Evolutionary conservation across 1,140 invertebrate species (phyloP).

Genomic region (Caenorhabditis briggsae): DNA sequence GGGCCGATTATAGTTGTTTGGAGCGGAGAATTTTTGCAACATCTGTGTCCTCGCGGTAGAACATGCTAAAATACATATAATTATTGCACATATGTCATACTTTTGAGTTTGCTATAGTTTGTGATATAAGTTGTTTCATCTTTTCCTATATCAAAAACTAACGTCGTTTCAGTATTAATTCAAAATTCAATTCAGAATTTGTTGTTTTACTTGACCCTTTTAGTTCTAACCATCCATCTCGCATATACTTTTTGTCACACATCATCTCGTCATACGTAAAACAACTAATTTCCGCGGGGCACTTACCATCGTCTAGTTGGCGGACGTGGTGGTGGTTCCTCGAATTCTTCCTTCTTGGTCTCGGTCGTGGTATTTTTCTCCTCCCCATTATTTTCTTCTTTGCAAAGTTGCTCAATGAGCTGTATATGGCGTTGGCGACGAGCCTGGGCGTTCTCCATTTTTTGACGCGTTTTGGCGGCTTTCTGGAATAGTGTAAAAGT

Average conservation of each 20-base stretch:
- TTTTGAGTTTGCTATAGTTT: too few species aligned
- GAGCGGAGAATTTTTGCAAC: constrained; percentile 23
- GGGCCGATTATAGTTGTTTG: background rate
- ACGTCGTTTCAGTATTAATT: too few species aligned
- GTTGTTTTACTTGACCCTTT: too few species aligned
- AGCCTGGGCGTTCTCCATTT: background rate
- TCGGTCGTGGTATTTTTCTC: background rate
- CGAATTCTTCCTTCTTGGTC: background rate
- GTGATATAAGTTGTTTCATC: too few species aligned
- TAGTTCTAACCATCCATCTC: too few species aligned
- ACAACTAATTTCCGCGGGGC: background rate
- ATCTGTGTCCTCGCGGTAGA: constrained; percentile 27
- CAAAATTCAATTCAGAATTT: too few species aligned
- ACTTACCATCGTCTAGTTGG: constrained; percentile 43
- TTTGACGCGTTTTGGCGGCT: background rate
- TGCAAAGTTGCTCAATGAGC: constrained; percentile 16
- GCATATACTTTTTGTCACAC: too few species aligned
- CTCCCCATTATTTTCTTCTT: background rate
- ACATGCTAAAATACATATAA: constrained; percentile 7
- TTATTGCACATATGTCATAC: background rate
- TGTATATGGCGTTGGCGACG: constrained; percentile 22
- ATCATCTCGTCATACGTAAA: too few species aligned
- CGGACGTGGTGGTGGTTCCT: constrained; percentile 34
- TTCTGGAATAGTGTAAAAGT: constrained; percentile 9
- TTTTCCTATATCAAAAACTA: too few species aligned